These are phyloP conservation scores for Speoplatyrhinus poulsoni DNA, from an alignment of 2,113 vertebrate species.

Conservation along the genomic window DNA sequence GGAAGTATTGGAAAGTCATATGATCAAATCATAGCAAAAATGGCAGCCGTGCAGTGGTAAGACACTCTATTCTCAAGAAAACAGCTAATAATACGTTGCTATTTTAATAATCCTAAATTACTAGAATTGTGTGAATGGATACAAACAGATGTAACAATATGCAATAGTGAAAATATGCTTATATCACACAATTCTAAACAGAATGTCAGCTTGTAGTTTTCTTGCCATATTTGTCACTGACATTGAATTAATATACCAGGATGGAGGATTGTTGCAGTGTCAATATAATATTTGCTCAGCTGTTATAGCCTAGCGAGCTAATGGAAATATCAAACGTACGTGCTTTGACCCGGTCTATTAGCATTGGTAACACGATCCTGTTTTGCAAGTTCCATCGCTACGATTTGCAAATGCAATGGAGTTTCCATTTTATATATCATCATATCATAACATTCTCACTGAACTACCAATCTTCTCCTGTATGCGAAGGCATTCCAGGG, in stretches of 20 bases:
- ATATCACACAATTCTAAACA: not conserved
- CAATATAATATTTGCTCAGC: too few relatives aligned
- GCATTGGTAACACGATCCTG: not conserved
- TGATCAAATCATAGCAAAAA: conserved; percentile 63
- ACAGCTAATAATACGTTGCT: conserved; percentile 1
- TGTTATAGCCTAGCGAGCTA: not conserved
- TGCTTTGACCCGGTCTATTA: not conserved
- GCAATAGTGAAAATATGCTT: rapidly evolving
- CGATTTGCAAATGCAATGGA: not conserved
- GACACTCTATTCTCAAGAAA: conserved; percentile 40
- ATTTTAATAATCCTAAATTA: not conserved
- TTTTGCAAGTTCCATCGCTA: not conserved
- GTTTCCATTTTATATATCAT: not conserved
- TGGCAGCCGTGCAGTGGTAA: conserved; percentile 80
- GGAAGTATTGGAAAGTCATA: conserved; percentile 68
- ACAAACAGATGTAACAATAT: rapidly evolving
- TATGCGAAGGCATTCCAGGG: conserved; percentile 81
- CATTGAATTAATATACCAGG: not conserved
- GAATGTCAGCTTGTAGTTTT: not conserved
- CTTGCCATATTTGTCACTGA: not conserved
- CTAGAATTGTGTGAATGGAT: not conserved
- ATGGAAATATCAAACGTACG: not conserved
- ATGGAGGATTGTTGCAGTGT: too few relatives aligned
- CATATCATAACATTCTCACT: not conserved
- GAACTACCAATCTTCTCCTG: not conserved